Conservation (phyloP, 2,797 vertebrate genomes). For the Oreochromis mossambicus region DNA sequence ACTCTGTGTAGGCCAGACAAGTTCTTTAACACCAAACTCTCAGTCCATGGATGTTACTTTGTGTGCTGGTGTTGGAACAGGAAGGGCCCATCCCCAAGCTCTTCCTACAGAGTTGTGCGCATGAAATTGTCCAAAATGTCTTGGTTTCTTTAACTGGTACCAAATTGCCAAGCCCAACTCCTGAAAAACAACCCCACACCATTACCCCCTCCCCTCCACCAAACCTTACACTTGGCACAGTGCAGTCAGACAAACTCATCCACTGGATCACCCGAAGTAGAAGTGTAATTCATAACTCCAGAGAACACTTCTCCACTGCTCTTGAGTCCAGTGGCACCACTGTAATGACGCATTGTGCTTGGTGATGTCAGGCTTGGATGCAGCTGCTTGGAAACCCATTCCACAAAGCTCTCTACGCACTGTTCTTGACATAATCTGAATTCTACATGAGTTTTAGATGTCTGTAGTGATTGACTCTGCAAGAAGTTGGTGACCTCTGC, state of each 20-base stretch:
- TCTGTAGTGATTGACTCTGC: background rate
- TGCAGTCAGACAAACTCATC: background rate
- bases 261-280: background rate
- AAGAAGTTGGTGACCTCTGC: background rate
- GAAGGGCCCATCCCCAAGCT: background rate
- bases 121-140: background rate
- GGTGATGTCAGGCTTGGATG: background rate
- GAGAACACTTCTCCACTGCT: background rate
- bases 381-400: background rate
- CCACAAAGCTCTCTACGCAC: background rate
- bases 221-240: background rate
- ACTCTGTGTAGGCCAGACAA: background rate
- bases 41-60: background rate
- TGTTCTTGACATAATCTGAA: background rate
- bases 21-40: background rate
- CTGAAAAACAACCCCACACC: background rate
- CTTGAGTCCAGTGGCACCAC: background rate
- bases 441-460: background rate
- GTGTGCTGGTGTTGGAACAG: background rate
- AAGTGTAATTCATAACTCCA: background rate
- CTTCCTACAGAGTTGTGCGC: background rate
- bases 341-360: background rate
- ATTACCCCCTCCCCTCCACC: background rate
- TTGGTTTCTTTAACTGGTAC: background rate
- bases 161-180: background rate